Evolutionary conservation across 2,888 invertebrate genomes (phyloP).

Genomic region (Clitarchus hookeri): DNA sequence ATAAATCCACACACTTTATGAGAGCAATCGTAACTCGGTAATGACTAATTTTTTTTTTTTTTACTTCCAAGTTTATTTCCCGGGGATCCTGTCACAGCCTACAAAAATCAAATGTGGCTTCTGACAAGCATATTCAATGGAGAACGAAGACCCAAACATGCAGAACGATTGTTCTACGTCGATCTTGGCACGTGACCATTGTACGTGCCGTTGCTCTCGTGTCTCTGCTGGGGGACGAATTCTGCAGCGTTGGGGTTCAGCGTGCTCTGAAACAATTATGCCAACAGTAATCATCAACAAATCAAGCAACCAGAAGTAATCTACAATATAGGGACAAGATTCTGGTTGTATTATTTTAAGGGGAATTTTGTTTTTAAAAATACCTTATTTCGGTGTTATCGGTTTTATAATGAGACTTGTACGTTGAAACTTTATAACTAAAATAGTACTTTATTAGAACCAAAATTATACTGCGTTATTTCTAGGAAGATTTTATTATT

Average conservation of each 20-base stretch:
- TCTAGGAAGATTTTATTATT: no score
- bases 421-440: no score
- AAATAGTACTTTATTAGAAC: no score
- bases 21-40: constrained; percentile 32
- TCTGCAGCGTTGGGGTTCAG: constrained; percentile 85
- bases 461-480: no score
- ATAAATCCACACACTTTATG: constrained; percentile 16
- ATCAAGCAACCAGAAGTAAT: no score
- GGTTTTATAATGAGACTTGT: no score
- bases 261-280: constrained; percentile 61
- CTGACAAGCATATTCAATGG: constrained; percentile 11
- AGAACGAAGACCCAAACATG: constrained; percentile 11
- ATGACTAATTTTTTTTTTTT: constrained; percentile 30
- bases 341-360: no score
- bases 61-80: constrained; percentile 30
- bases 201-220: not conserved
- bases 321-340: no score
- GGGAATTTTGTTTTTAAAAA: no score
- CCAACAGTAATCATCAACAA: not conserved
- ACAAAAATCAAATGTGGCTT: constrained; percentile 39
- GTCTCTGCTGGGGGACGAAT: constrained; percentile 66
- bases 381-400: no score
- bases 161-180: not conserved
- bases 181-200: not conserved
- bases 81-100: constrained; percentile 37